Evolutionary conservation across 1,140 invertebrate species (phyloP).

Genomic region (Drosophila sp.): DNA sequence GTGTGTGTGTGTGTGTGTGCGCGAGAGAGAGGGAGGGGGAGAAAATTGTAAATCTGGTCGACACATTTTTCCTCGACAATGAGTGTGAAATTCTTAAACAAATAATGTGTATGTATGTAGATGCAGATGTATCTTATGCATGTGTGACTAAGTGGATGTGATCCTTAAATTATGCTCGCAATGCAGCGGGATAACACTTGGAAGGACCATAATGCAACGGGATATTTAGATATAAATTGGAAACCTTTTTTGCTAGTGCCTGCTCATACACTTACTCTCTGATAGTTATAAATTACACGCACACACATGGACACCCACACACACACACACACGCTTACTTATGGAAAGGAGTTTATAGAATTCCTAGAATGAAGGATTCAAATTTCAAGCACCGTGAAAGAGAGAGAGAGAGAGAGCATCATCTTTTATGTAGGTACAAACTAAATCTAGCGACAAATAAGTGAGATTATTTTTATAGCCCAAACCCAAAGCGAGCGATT

Average conservation of each 20-base stretch:
- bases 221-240: slow-evolving; percentile 58
- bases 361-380: slow-evolving; percentile 80
- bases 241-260: slow-evolving; percentile 48
- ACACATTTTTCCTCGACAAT: slow-evolving; percentile 65
- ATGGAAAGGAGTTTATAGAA: slow-evolving; percentile 54
- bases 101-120: slow-evolving; percentile 37
- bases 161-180: slow-evolving; percentile 55
- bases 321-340: slow-evolving; percentile 20
- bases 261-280: slow-evolving; percentile 42
- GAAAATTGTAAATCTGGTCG: slow-evolving; percentile 60
- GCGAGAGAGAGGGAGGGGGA: not conserved
- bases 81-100: slow-evolving; percentile 78
- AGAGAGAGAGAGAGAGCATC: not conserved
- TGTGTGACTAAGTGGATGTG: slow-evolving; percentile 48
- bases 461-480: slow-evolving; percentile 81
- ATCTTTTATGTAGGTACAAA: slow-evolving; percentile 52
- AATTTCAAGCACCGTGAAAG: slow-evolving; percentile 64
- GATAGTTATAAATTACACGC: slow-evolving; percentile 75
- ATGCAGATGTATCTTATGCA: slow-evolving; percentile 41
- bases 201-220: slow-evolving; percentile 49
- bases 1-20: not conserved
- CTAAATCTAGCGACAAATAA: slow-evolving; percentile 73
- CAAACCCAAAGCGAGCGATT: slow-evolving; percentile 38
- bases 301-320: slow-evolving; percentile 34
- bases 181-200: slow-evolving; percentile 44